Conservation (phyloP, 2,113 vertebrate genomes). For the Murina feae region DNA sequence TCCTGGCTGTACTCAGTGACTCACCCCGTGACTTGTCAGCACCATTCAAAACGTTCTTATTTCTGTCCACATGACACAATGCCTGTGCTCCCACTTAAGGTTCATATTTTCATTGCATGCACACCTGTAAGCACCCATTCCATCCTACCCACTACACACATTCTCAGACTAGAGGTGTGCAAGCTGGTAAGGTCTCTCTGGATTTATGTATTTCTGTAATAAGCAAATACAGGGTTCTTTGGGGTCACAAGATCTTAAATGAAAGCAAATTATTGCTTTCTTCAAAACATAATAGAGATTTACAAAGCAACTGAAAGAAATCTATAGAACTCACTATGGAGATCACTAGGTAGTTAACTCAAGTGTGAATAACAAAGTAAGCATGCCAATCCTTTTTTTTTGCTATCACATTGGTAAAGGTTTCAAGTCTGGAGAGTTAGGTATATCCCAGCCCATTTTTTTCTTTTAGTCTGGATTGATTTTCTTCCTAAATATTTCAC, state of each 20-base stretch:
- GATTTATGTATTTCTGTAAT: neutral
- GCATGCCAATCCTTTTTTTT: neutral
- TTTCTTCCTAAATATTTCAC: neutral
- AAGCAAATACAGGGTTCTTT: neutral
- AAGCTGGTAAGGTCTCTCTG: neutral
- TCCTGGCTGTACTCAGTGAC: neutral
- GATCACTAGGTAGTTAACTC: neutral
- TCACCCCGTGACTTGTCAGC: slow-evolving; percentile 24
- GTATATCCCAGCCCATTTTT: neutral
- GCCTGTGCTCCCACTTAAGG: neutral
- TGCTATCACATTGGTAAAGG: neutral
- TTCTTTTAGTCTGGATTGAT: neutral
- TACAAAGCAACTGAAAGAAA: neutral
- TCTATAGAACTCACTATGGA: neutral
- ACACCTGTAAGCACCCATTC: neutral
- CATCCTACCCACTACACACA: neutral
- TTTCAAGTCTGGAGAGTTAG: neutral
- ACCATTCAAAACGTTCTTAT: neutral
- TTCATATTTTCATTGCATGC: neutral
- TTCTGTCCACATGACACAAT: neutral
- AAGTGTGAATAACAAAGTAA: neutral
- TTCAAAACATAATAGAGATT: neutral
- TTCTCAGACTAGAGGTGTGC: neutral
- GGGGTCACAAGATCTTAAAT: neutral
- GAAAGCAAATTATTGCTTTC: neutral